Evolutionary conservation across 2,113 vertebrate genomes (phyloP).

Genomic region (Abramis brama): DNA sequence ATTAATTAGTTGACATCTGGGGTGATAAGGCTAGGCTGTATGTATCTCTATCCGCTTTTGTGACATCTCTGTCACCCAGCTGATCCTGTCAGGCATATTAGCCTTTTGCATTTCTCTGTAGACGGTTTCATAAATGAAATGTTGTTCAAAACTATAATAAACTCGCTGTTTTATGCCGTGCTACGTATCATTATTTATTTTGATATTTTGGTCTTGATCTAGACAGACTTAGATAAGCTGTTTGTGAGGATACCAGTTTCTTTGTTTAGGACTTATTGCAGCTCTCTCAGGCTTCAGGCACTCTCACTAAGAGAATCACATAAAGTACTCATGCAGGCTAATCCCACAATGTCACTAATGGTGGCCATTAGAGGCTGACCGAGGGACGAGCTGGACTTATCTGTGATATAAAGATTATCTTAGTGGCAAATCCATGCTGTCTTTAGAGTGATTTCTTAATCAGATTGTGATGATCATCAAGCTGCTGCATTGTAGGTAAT

Average conservation of each 20-base stretch:
- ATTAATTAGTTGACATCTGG: constrained; percentile 71
- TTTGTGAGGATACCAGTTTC: background rate
- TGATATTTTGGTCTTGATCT: background rate
- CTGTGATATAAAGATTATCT: constrained; percentile 51
- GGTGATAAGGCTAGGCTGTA: constrained; percentile 55
- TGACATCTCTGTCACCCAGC: constrained; percentile 13
- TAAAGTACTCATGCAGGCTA: constrained; percentile 3
- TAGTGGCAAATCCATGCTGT: constrained; percentile 71
- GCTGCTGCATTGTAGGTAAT: background rate
- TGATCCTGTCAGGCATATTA: constrained; percentile 27
- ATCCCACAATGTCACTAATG: constrained; percentile 35
- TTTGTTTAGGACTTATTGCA: background rate
- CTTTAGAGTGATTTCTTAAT: constrained; percentile 53
- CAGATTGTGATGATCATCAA: constrained; percentile 25
- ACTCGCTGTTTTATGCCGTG: background rate
- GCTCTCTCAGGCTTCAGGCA: constrained; percentile 18
- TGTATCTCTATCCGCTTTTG: constrained; percentile 54
- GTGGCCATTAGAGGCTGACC: background rate
- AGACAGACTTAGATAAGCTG: background rate
- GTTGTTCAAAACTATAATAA: background rate
- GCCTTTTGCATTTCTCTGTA: background rate
- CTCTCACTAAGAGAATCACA: constrained; percentile 20
- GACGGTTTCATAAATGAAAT: background rate
- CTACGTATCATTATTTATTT: background rate
- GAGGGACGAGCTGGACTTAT: constrained; percentile 2